Evolutionary conservation across 2,888 invertebrate species (phyloP).

Genomic region (Thysanoteuthis rhombus): DNA sequence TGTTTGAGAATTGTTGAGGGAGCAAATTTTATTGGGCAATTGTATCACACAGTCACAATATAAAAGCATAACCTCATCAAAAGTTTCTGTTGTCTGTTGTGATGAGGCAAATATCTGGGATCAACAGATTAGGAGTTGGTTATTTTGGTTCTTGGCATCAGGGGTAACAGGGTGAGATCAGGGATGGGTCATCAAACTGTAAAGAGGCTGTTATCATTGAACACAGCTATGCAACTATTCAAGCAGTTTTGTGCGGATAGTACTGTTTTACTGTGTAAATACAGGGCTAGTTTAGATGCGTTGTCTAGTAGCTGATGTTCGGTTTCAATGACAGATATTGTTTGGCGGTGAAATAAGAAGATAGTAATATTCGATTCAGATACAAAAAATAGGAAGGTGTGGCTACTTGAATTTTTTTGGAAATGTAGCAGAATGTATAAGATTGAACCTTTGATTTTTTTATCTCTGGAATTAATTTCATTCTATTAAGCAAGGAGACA

Average conservation of each 20-base stretch:
- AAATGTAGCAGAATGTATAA: neutral
- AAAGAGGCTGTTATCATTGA: neutral
- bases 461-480: too few relatives aligned
- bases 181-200: neutral
- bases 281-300: neutral
- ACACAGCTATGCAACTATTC: neutral
- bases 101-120: constrained; percentile 12
- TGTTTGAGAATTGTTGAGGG: neutral
- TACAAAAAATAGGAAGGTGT: neutral
- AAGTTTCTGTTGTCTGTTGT: neutral
- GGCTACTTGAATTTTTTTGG: neutral
- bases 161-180: neutral
- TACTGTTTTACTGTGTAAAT: neutral
- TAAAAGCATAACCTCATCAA: constrained; percentile 12
- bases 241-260: neutral
- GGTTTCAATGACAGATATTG: too few relatives aligned
- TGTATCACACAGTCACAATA: neutral
- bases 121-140: neutral
- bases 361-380: neutral
- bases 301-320: neutral
- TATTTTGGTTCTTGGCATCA: neutral
- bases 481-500: too few relatives aligned
- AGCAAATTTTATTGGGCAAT: constrained; percentile 12
- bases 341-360: neutral
- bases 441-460: neutral